Base-by-base conservation (phyloP, 2,113 vertebrate species). In the Zosterops hypoxanthus region DNA sequence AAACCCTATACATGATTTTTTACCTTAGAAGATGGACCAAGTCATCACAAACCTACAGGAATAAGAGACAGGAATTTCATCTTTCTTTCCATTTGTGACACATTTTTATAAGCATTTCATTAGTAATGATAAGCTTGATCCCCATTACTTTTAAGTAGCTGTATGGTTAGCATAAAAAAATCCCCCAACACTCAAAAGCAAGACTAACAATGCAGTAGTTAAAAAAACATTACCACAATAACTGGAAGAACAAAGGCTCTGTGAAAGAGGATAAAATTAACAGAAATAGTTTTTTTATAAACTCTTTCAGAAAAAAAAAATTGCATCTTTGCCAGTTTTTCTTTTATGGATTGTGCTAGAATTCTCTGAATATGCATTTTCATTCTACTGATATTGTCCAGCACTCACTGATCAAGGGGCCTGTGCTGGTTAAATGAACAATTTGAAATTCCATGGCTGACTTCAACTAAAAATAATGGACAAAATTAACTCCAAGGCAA, bases 1-100 rank as follows among this genome's bases (percentile, higher is more conserved):
- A 59, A 34, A 64, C 12, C 15, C 22, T 65, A 26, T 14, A 61
- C 4, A 9, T 29, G 13, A 57, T 59, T 93, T 59, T 68, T 83
- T 98, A 99, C 99, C 98, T 98, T 84, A 99, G 95, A 89, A 98
- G 92, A 69, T 98, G 96, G 55, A 98, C 79, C 49, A 99, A 90
- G 36, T 97, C 97, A 71, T 98, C 96, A 61, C 98, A 98, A 86
- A 96, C 95, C 98, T 99, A 96, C 29, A 96, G 94, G 59, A 96
- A 46, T 19, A 57, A 76, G 44, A 94, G 29, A 88, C 29, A 78
- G 53, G 41, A 79, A 21, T 86, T 81, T 86, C 22, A 42, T 47
- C 21, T 80, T 91, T 90, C 59, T 87, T 88, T 41, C 24, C 22
- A 60, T 81, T 82, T 33, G 10, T 64, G 69, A 87, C 56, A 73